phyloP scores from a whole-genome alignment of 2,113 vertebrate genomes.

The Egretta garzetta region DNA sequence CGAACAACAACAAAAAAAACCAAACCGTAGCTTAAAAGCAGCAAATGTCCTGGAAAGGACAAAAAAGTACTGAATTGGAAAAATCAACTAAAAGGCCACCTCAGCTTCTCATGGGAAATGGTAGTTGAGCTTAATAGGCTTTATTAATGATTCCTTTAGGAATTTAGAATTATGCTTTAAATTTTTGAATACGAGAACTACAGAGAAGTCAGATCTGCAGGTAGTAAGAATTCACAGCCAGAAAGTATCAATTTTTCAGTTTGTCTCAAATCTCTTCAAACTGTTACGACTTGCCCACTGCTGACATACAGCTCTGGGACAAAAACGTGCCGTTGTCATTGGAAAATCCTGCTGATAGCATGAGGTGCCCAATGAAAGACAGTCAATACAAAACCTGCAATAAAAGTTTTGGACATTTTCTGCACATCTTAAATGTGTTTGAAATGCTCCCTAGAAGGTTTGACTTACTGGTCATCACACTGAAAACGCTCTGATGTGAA shows the following conservation, averaged over 20 bases:
- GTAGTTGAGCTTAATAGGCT: not conserved
- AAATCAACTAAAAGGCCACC: not conserved
- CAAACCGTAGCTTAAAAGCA: not conserved
- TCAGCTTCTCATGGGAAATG: not conserved
- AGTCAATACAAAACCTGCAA: not conserved
- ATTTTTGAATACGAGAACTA: slow-evolving; percentile 42
- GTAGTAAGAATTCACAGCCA: not conserved
- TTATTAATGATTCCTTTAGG: not conserved
- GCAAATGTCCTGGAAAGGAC: not conserved
- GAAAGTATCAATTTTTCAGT: not conserved
- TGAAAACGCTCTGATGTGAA: not conserved
- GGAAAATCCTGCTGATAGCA: not conserved
- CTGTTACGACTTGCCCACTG: not conserved
- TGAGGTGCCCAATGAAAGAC: not conserved
- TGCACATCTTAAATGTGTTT: not conserved
- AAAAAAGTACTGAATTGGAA: not conserved
- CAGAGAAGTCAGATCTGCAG: not conserved
- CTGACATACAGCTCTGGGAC: not conserved
- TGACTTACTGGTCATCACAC: not conserved
- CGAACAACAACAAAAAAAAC: not conserved
- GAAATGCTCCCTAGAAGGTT: not conserved
- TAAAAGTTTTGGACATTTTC: not conserved
- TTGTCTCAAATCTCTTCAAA: not conserved
- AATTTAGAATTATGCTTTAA: slow-evolving; percentile 13
- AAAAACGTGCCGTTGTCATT: not conserved